phyloP scores from a whole-genome alignment of 1,140 invertebrate species.

The Drosophila subpulchrella region DNA sequence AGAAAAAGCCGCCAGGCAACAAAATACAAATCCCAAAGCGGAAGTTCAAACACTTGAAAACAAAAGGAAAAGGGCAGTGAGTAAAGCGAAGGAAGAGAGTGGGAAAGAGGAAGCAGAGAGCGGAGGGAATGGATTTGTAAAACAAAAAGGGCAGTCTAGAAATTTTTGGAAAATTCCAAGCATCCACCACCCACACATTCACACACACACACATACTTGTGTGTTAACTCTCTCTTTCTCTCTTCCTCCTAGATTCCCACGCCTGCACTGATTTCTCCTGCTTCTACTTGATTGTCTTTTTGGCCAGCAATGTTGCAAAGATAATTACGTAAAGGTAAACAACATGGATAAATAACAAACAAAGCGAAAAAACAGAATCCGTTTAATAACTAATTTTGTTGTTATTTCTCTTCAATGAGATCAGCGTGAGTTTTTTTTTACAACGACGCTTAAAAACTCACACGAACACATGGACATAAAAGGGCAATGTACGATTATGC shows the following conservation, averaged over 20 bases:
- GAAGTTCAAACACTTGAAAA: slow-evolving; percentile 74
- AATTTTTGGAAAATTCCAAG: slow-evolving; percentile 79
- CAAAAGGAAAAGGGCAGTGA: slow-evolving; percentile 4
- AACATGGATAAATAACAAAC: slow-evolving; percentile 63
- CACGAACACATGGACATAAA: slow-evolving; percentile 25
- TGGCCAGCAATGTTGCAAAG: slow-evolving; percentile 62
- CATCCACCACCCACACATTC: slow-evolving; percentile 49
- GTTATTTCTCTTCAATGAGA: slow-evolving; percentile 68
- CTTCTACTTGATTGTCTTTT: slow-evolving; percentile 10
- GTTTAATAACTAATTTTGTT: slow-evolving; percentile 16
- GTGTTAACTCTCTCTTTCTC: slow-evolving; percentile 1
- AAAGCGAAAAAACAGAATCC: slow-evolving; percentile 23
- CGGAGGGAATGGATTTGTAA: slow-evolving; percentile 10
- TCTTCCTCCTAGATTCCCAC: slow-evolving; percentile 13
- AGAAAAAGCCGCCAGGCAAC: slow-evolving; percentile 22
- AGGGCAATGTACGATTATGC: slow-evolving; percentile 77
- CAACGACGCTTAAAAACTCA: slow-evolving; percentile 22
- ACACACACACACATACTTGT: not conserved
- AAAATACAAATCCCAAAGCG: slow-evolving; percentile 56
- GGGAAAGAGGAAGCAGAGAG: not conserved
- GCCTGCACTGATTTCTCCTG: slow-evolving; percentile 29
- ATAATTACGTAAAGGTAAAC: slow-evolving; percentile 83
- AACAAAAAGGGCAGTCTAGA: slow-evolving; percentile 48
- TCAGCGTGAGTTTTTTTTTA: slow-evolving; percentile 63
- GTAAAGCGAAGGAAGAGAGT: slow-evolving; percentile 12